phyloP scores from a whole-genome alignment of 2,888 invertebrate genomes.

The Lasioglossum malachurum region DNA sequence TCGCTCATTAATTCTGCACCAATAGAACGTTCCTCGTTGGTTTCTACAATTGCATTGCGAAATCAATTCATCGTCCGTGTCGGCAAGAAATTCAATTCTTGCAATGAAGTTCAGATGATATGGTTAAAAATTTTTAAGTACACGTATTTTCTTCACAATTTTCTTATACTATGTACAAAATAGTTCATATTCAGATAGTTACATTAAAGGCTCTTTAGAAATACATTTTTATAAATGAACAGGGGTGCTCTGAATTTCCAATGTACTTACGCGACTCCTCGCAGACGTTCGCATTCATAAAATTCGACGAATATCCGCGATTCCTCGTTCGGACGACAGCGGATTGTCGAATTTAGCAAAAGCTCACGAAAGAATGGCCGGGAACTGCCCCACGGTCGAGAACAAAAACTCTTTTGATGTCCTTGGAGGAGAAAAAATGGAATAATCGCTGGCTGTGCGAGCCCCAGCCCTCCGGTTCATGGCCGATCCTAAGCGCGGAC shows the following conservation, averaged over 20 bases:
- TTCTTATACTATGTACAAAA: too few relatives aligned
- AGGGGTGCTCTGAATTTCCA: not conserved
- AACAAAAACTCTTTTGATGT: not conserved
- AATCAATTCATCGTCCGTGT: not conserved
- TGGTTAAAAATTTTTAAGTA: too few relatives aligned
- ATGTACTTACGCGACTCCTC: not conserved
- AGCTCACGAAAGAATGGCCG: not conserved
- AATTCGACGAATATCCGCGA: not conserved
- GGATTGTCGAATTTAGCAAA: not conserved
- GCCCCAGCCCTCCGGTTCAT: constrained; percentile 1
- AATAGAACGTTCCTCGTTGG: not conserved
- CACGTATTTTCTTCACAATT: too few relatives aligned
- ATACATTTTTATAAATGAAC: too few relatives aligned
- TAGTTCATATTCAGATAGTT: too few relatives aligned
- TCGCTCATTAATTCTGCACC: not conserved
- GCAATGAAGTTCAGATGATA: too few relatives aligned
- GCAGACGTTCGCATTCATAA: not conserved
- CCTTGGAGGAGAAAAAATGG: constrained; percentile 4
- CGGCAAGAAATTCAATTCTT: too few relatives aligned
- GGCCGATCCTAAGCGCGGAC: constrained; percentile 4
- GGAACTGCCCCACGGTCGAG: not conserved
- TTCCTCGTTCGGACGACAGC: not conserved
- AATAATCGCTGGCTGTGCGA: not conserved
- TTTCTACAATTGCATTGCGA: not conserved
- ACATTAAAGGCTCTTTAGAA: too few relatives aligned